Conservation (phyloP, 92 coral and sea anemone genomes). For the Actinernus sp. region DNA sequence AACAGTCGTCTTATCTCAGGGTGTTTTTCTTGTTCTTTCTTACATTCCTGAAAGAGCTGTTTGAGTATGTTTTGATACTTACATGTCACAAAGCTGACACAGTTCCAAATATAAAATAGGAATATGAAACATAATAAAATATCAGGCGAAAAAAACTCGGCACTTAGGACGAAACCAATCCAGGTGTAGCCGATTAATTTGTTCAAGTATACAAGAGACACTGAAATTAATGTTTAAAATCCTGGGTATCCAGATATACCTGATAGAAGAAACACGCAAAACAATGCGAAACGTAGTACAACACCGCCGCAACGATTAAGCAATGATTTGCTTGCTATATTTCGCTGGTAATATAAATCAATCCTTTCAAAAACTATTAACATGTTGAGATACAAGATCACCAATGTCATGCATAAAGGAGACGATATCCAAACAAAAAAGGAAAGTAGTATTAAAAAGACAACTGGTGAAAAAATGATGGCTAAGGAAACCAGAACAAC, state of each 20-base stretch:
- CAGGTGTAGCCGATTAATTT: conserved; percentile 2
- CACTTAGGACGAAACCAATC: conserved; percentile 24
- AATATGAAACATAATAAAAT: conserved; percentile 1
- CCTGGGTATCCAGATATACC: background rate
- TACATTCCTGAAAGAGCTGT: conserved; percentile 17
- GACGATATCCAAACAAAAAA: background rate
- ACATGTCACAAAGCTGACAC: background rate
- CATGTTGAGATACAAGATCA: background rate
- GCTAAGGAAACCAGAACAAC: background rate
- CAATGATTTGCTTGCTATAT: no score
- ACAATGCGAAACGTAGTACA: background rate
- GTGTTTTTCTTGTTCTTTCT: background rate
- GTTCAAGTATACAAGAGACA: background rate
- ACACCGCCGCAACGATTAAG: no score
- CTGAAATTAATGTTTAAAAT: background rate
- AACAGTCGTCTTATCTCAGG: background rate
- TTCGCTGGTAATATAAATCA: background rate
- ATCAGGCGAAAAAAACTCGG: background rate
- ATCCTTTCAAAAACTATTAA: background rate
- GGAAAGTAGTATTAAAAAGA: background rate
- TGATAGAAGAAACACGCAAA: background rate
- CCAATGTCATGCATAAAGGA: background rate
- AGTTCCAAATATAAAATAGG: conserved; percentile 13
- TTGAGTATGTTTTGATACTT: conserved; percentile 13
- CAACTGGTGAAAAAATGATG: background rate